These are phyloP conservation scores for Gadus chalcogrammus DNA, from an alignment of 2,113 vertebrate species.

Conservation along the genomic window DNA sequence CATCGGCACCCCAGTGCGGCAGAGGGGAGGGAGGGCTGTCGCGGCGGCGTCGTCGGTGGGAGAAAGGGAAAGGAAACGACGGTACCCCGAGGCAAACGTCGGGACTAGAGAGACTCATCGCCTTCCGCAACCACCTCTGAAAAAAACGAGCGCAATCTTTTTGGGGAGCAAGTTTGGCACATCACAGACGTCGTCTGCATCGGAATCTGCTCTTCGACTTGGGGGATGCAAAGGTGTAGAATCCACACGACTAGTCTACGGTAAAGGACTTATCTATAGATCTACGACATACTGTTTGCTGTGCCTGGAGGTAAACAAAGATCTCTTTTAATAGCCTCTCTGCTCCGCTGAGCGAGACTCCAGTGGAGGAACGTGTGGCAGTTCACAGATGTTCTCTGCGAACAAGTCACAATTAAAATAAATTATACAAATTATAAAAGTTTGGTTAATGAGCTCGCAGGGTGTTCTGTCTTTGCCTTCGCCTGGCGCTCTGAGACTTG, in stretches of 20 bases:
- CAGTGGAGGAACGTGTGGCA: too few species aligned
- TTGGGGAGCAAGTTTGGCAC: slow-evolving; percentile 7
- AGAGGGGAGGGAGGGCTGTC: slow-evolving; percentile 1
- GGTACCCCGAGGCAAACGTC: slow-evolving; percentile 25
- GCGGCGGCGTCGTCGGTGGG: slow-evolving; percentile 25
- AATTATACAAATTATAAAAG: too few species aligned
- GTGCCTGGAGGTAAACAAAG: slow-evolving; percentile 7
- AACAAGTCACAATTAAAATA: too few species aligned
- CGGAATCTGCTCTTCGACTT: slow-evolving; percentile 9
- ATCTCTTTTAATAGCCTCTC: background rate
- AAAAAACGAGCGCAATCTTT: background rate
- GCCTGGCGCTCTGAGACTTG: too few species aligned
- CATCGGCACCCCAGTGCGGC: slow-evolving; percentile 23
- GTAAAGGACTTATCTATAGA: background rate
- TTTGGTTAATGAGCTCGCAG: too few species aligned
- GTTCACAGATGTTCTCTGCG: too few species aligned
- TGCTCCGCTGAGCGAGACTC: too few species aligned
- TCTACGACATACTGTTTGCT: background rate
- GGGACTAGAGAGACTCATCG: slow-evolving; percentile 8
- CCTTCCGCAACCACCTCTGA: background rate
- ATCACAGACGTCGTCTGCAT: slow-evolving; percentile 41
- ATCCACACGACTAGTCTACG: too few species aligned
- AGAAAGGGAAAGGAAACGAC: slow-evolving; percentile 13
- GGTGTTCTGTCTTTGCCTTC: too few species aligned
- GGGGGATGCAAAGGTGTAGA: too few species aligned